Evolutionary conservation across 2,888 invertebrate species (phyloP), one percentile per base, ranked within the genome.

Genomic region (Trissonchulus latispiculum): DNA sequence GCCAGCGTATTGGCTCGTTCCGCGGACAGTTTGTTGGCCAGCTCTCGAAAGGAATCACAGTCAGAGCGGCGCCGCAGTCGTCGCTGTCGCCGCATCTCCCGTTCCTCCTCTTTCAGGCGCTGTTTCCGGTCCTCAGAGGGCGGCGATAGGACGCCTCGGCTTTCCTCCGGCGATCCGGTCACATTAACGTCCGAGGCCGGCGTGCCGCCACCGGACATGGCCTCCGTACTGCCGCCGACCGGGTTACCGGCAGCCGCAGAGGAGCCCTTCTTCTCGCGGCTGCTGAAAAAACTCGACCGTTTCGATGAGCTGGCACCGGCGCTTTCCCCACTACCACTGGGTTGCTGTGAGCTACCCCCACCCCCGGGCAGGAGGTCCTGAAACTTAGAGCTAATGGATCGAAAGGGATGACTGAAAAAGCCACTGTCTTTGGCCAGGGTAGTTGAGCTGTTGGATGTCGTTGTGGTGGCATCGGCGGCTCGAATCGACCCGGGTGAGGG

Each of bases 1-100:
- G 48, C 48, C 48, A 23, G 8, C 48, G 48, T 23, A 8, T 48
- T 23, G 8, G 48, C 48, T 48, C 23, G 8, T 23, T 48, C 48
- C 8, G 48, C 48, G 8, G 48, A 48, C 48, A 48, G 48, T 48
- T 48, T 48, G 23, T 23, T 48, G 48, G 69, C 67, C 29, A 74
- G 59, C 36, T 74, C 74, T 1, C 61, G 36, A 68, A 74, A 74
- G n/a, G 70, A 69, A 28, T 74, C 74, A 37, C 74, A 74, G 66
- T 74, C 74, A 61, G 62, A 62, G 2, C 74, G 72, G 18, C 74
- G 72, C 15, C 74, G 18, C n/a, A 29, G 68, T 1, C 74, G 72
- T 1, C 72, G 3, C 28, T 18, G n/a, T 1, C 72, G 72, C 2
- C 72, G 68, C 69, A 69, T 31, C 33, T 67, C 36, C 48, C 59